These are phyloP conservation scores for Auanema freiburgensis DNA, from an alignment of 2,888 invertebrate species.

Conservation along the genomic window DNA sequence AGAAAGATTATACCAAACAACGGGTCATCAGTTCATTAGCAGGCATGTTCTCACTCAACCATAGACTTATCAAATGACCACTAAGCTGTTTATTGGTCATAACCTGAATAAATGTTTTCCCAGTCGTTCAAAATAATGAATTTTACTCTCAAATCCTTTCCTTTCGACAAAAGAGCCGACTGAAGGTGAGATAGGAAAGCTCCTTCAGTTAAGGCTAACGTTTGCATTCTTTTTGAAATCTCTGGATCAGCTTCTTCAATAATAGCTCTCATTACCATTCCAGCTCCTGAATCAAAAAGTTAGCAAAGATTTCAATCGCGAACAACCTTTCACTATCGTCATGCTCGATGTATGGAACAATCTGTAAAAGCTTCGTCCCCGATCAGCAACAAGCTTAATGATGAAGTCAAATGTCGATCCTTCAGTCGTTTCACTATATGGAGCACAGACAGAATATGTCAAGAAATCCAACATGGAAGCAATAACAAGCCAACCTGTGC, in stretches of 20 bases:
- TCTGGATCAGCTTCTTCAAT: slow-evolving; percentile 95
- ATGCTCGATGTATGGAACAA: slow-evolving; percentile 91
- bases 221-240: slow-evolving; percentile 85
- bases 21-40: slow-evolving; percentile 57
- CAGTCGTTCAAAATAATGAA: background rate
- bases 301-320: background rate
- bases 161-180: slow-evolving; percentile 82
- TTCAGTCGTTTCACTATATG: slow-evolving; percentile 95
- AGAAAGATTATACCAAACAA: slow-evolving; percentile 41
- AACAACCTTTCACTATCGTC: slow-evolving; percentile 88
- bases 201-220: slow-evolving; percentile 88
- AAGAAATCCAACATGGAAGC: slow-evolving; percentile 97
- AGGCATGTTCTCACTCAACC: slow-evolving; percentile 83
- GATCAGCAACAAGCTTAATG: slow-evolving; percentile 87
- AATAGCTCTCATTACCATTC: slow-evolving; percentile 91
- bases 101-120: slow-evolving; percentile 9
- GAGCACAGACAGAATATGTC: slow-evolving; percentile 95
- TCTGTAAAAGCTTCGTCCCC: slow-evolving; percentile 86
- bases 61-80: slow-evolving; percentile 87
- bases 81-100: slow-evolving; percentile 78
- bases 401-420: slow-evolving; percentile 79
- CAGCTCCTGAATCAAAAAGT: slow-evolving; percentile 71
- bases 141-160: slow-evolving; percentile 75
- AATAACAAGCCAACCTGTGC: slow-evolving; percentile 91
- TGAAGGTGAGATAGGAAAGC: slow-evolving; percentile 89